Percentiles rank a stretch among this genome's conserved stretches.
Evolutionary conservation across 2,888 invertebrate species (phyloP).

Genomic region (Zelleria hepariella): DNA sequence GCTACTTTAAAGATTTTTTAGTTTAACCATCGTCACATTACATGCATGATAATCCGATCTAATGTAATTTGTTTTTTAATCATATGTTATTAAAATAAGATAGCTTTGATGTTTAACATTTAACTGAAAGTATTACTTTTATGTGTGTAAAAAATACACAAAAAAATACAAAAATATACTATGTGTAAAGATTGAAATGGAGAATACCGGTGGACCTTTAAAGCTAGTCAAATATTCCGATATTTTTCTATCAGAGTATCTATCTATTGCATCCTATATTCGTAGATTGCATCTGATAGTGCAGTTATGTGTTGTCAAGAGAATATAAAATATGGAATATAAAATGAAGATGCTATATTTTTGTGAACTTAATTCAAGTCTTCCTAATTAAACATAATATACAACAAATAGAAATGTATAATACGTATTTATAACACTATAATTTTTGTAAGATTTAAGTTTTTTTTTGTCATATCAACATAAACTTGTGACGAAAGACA

Average conservation of each 20-base stretch:
- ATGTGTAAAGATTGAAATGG: neutral
- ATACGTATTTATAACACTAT: neutral
- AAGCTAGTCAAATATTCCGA: constrained; percentile 53
- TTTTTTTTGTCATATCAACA: neutral
- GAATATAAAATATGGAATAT: neutral
- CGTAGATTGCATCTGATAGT: constrained; percentile 31
- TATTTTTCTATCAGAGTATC: constrained; percentile 54
- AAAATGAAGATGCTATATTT: neutral
- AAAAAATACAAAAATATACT: neutral
- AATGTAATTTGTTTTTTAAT: neutral
- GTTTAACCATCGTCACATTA: too few species aligned
- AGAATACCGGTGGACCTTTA: constrained; percentile 9
- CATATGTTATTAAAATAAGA: neutral
- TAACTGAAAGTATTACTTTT: neutral
- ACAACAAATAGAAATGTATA: neutral
- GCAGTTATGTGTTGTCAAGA: constrained; percentile 31
- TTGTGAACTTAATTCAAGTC: neutral
- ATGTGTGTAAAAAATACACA: neutral
- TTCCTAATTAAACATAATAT: neutral
- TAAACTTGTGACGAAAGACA: neutral
- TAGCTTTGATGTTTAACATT: neutral
- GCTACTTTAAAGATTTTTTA: too few species aligned
- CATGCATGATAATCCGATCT: neutral
- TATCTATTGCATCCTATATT: too few species aligned
- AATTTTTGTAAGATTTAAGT: neutral